Base-by-base conservation (phyloP, 2,888 invertebrate species). In the Limenitis arthemis region DNA sequence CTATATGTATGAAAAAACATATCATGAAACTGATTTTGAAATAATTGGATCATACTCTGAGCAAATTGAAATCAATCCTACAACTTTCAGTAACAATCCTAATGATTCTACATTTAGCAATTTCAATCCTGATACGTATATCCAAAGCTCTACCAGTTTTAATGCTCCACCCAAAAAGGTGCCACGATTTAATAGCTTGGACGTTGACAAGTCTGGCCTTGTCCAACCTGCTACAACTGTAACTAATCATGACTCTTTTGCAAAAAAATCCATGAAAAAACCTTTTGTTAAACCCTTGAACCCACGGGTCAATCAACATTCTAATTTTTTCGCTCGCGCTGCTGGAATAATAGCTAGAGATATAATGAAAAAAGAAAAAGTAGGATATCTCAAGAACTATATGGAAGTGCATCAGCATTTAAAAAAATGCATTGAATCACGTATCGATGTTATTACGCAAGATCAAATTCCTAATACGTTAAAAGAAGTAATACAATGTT, bases 371-470 rank as follows among this genome's bases (percentile, higher is more conserved):
- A 54, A 51, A 9, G 38, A 32, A 1, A 37, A 49, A 6, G 12
- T 32, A 6, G 36, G 42, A 7, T 8, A 31, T n/a, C 11, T 41
- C 7, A 28, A 37, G 8, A 34, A 38, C 38, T 32, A 33, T 34
- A 8, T 4, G 0, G 6, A 12, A 6, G 20, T 61, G 1, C 5
- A 54, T 0, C 31, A 44, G 8, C 42, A 61, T 12, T 46, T 68
- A 30, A 66, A 56, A 12, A 31, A 48, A 11, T 62, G 59, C 44
- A 61, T 67, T 30, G 47, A 44, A 12, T 38, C 62, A 1, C 64
- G 68, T 2, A 53, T 68, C 5, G 62, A 66, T 29, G 63, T 62
- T 7, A 37, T 62, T 46, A 41, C 59, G 9, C 62, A 59, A 5
- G 60, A 62, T 6, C 47, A 50, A 6, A 36, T 62, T 9, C 33